A percentile compares a stretch with the other conserved stretches of the same genome.
These are phyloP conservation scores for Eptesicus fuscus DNA, from an alignment of 2,113 vertebrate species.

Conservation along the genomic window DNA sequence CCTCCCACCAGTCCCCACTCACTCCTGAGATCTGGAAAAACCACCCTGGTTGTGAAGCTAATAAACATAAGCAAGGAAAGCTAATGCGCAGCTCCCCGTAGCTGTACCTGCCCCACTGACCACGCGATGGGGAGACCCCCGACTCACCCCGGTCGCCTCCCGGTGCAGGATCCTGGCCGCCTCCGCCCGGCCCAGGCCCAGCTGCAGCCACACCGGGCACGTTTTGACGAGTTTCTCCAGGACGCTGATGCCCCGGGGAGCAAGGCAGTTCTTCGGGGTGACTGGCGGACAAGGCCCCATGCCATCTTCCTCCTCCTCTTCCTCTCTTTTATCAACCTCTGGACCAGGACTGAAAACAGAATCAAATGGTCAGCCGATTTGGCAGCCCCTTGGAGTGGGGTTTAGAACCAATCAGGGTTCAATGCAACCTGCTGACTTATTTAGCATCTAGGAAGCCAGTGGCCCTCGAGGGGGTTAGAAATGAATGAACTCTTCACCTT, in stretches of 20 bases:
- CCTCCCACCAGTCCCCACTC: neutral
- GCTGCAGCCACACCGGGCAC: constrained; percentile 89
- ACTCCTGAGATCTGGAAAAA: neutral
- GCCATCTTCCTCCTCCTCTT: constrained; percentile 45
- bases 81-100: neutral
- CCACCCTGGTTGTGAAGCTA: neutral
- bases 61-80: neutral
- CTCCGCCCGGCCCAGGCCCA: constrained; percentile 82
- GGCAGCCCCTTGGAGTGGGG: neutral
- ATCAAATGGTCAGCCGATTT: neutral
- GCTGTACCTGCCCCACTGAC: rapidly evolving
- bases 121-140: rapidly evolving
- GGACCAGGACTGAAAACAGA: constrained; percentile 64
- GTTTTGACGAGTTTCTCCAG: constrained; percentile 90
- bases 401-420: rapidly evolving
- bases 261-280: constrained; percentile 62
- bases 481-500: neutral
- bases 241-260: constrained; percentile 80
- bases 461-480: neutral
- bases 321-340: constrained; percentile 47
- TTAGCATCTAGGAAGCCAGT: neutral
- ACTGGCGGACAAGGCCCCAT: neutral
- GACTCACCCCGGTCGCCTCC: constrained; percentile 89
- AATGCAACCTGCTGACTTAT: neutral
- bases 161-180: constrained; percentile 80